Base-by-base conservation (phyloP, 2,888 invertebrate species). In the Coenonympha arcania region DNA sequence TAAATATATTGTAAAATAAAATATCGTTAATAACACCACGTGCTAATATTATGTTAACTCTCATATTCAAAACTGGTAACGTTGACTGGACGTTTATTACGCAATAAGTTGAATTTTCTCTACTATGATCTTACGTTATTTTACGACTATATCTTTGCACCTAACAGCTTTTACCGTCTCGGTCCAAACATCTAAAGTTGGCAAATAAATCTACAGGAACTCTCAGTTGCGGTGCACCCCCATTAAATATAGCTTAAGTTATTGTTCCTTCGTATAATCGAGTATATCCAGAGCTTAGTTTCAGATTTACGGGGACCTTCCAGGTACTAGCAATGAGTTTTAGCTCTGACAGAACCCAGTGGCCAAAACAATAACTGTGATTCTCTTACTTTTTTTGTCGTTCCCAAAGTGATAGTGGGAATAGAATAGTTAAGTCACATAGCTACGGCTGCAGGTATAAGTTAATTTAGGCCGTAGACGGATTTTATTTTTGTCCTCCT, bases 181-280 rank as follows among this genome's bases (percentile, higher is more conserved):
- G 13, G 22, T 42, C 20, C 30, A 31, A 44, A 22, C 33, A 13
- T 44, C 20, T 24, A 24, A 55, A 58, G 57, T 70, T 64, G 43
- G 56, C 46, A 41, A 65, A 64, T 70, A 69, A 67, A 69, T 71
- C 68, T 63, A 62, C 54, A 48, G 60, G 48, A 54, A 64, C 57
- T 46, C 31, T 52, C 37, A 53, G 57, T 64, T 62, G 61, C 55
- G 71, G 72, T 63, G 52, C 59, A 60, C 63, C 64, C 62, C 66
- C 61, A 66, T 66, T 73, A 61, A 66, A 66, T 61, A 63, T 55
- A 64, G 64, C 64, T 63, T 68, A 64, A 68, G 60, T 66, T 68
- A 69, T 68, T 63, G 68, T 67, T 66, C 59, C 66, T 66, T 59
- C 52, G 51, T 51, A n/a, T n/a, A 55, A 56, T 56, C 39, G 52